phyloP scores from a whole-genome alignment of 2,888 invertebrate genomes.

The Hyposoter dolosus region DNA sequence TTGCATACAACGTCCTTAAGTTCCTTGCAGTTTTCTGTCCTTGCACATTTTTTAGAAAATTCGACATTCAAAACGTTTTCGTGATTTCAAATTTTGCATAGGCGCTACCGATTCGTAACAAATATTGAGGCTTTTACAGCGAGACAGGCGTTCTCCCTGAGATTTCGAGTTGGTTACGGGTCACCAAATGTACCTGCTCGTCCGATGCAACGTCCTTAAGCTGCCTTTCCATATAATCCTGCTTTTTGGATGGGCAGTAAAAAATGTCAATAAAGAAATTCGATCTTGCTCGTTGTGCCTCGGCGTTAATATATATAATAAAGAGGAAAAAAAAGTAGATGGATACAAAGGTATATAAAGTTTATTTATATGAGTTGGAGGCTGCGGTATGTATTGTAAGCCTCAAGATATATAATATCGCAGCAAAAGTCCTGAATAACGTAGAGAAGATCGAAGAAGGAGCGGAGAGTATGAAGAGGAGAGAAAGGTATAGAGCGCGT shows the following conservation, averaged over 20 bases:
- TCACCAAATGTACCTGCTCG: too few relatives aligned
- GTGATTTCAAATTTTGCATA: too few relatives aligned
- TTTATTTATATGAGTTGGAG: neutral
- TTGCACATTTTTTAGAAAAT: too few relatives aligned
- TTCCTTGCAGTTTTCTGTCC: too few relatives aligned
- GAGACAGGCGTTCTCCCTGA: too few relatives aligned
- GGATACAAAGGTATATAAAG: slow-evolving; percentile 5
- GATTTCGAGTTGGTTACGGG: too few relatives aligned
- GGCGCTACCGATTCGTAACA: too few relatives aligned
- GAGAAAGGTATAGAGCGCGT: slow-evolving; percentile 63
- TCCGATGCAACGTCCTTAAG: too few relatives aligned
- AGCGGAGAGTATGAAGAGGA: slow-evolving; percentile 13
- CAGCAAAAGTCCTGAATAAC: slow-evolving; percentile 42
- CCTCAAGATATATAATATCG: slow-evolving; percentile 51
- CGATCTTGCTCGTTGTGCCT: neutral
- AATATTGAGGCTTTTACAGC: too few relatives aligned
- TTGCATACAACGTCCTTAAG: too few relatives aligned
- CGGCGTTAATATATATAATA: neutral
- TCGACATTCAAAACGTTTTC: too few relatives aligned
- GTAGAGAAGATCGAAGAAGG: slow-evolving; percentile 54
- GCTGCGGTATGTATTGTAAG: slow-evolving; percentile 7
- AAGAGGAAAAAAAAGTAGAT: neutral
- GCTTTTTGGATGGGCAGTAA: neutral
- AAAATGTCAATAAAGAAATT: slow-evolving; percentile 9
- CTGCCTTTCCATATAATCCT: too few relatives aligned